These are phyloP conservation scores for Loripinus fragilis DNA, from an alignment of 2,888 invertebrate species.

Conservation along the genomic window DNA sequence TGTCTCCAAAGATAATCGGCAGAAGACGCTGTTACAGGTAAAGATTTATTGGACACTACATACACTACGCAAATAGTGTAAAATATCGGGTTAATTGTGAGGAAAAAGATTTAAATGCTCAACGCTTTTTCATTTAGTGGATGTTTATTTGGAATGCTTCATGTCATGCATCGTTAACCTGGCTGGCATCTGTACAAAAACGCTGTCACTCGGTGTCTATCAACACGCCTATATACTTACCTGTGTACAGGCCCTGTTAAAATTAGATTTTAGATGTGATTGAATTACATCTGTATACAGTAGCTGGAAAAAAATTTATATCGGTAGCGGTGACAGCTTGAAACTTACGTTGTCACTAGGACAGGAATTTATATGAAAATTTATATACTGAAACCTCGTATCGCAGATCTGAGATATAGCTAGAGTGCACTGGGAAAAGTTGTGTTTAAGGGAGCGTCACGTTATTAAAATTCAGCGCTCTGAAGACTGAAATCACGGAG, in stretches of 20 bases:
- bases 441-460: constrained; percentile 11
- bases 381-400: constrained; percentile 10
- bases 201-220: constrained; percentile 16
- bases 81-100: constrained; percentile 18
- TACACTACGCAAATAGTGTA: constrained; percentile 8
- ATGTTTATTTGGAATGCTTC: constrained; percentile 20
- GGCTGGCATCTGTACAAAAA: constrained; percentile 18
- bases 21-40: too few species aligned
- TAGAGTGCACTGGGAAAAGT: neutral
- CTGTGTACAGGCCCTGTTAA: neutral
- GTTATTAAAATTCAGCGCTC: constrained; percentile 12
- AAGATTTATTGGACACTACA: constrained; percentile 8
- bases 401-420: neutral
- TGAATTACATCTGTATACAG: constrained; percentile 1
- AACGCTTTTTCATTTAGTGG: constrained; percentile 5
- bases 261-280: constrained; percentile 8
- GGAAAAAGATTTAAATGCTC: constrained; percentile 18
- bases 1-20: too few species aligned
- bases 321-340: neutral
- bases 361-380: constrained; percentile 5
- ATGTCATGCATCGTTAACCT: constrained; percentile 2
- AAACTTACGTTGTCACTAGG: neutral
- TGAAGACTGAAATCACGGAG: neutral
- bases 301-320: constrained; percentile 9
- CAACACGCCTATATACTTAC: constrained; percentile 11